Percentiles rank a stretch among this genome's conserved stretches.
Conservation (phyloP, 2,113 vertebrate species). For the Hypomesus transpacificus region DNA sequence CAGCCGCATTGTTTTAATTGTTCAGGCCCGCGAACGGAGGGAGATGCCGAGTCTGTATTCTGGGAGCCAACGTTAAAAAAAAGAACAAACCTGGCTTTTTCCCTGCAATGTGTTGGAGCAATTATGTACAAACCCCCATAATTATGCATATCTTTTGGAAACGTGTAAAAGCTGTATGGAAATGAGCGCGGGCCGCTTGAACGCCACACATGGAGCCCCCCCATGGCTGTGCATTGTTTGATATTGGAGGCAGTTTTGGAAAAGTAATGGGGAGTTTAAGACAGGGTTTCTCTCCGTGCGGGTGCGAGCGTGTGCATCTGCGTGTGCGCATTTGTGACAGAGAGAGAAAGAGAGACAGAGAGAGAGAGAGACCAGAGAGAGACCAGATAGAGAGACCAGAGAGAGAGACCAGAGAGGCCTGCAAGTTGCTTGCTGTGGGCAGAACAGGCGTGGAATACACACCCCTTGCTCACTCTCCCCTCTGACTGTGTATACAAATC, state of each 20-base stretch:
- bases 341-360: too few relatives aligned
- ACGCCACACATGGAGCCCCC: constrained; percentile 37
- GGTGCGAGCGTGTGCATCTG: constrained; percentile 2
- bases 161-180: constrained; percentile 73
- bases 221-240: constrained; percentile 62
- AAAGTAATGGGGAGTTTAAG: constrained; percentile 60
- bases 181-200: constrained; percentile 65
- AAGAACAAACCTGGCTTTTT: constrained; percentile 70
- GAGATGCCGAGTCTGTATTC: constrained; percentile 44
- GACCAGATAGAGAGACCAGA: too few relatives aligned
- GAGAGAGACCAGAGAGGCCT: constrained; percentile 7
- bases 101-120: constrained; percentile 66
- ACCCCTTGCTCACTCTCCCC: constrained; percentile 9
- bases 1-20: constrained; percentile 71
- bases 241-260: constrained; percentile 63
- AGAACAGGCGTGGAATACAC: constrained; percentile 36
- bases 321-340: constrained; percentile 23
- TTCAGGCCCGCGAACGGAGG: constrained; percentile 53
- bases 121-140: constrained; percentile 73
- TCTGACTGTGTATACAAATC: constrained; percentile 13
- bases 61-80: constrained; percentile 61
- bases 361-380: neutral
- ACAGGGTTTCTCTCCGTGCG: constrained; percentile 15
- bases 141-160: constrained; percentile 76
- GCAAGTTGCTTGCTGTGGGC: constrained; percentile 29